phyloP scores from a whole-genome alignment of 2,113 vertebrate genomes.

The Python bivittatus region DNA sequence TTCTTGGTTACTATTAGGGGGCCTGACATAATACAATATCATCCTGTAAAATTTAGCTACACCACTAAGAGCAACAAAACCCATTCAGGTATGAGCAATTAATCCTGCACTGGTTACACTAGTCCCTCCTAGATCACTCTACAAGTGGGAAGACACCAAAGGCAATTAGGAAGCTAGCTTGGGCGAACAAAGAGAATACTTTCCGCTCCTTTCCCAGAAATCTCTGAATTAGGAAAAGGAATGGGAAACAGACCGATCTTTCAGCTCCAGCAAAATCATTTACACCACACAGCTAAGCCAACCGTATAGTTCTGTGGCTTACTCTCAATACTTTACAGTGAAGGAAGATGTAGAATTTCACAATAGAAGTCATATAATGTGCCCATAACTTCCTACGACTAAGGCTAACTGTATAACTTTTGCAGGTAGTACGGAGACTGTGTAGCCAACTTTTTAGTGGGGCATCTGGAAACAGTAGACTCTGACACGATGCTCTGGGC shows the following conservation, averaged over 20 bases:
- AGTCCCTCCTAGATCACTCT: too few relatives aligned
- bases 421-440: neutral
- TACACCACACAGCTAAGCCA: too few relatives aligned
- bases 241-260: neutral
- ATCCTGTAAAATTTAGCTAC: too few relatives aligned
- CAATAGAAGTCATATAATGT: accelerated
- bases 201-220: neutral
- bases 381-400: neutral
- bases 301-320: neutral
- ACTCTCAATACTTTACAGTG: neutral
- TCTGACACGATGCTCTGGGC: neutral
- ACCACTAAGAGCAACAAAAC: neutral
- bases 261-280: neutral
- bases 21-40: too few relatives aligned
- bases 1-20: too few relatives aligned
- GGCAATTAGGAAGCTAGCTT: too few relatives aligned
- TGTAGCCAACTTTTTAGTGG: neutral
- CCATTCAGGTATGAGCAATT: neutral
- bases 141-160: too few relatives aligned
- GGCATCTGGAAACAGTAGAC: neutral
- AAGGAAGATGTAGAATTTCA: neutral
- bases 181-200: neutral
- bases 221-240: neutral
- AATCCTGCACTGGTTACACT: too few relatives aligned
- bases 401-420: neutral